These are phyloP conservation scores for Neodiprion pinetum DNA, from an alignment of 1,140 invertebrate genomes.

Conservation along the genomic window DNA sequence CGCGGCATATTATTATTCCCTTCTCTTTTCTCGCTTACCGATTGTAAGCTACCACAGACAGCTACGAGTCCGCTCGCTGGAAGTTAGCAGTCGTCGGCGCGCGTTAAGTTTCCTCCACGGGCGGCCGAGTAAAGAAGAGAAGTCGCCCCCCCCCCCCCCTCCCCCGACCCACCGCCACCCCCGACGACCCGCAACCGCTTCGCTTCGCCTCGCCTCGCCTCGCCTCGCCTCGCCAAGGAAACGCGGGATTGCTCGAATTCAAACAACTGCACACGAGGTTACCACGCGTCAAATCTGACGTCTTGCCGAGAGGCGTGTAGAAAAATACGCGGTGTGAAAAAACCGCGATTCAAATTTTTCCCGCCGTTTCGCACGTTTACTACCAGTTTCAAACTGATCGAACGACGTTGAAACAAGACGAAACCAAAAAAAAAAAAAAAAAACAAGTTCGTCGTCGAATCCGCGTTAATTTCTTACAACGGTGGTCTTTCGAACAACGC, in stretches of 20 bases:
- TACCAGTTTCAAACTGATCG: too few species aligned
- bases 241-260: slow-evolving; percentile 64
- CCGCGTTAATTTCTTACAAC: too few species aligned
- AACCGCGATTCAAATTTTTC: not conserved
- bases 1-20: slow-evolving; percentile 8
- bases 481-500: too few species aligned
- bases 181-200: slow-evolving; percentile 15
- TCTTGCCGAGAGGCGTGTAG: slow-evolving; percentile 27
- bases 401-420: too few species aligned
- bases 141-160: not conserved
- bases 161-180: slow-evolving; percentile 7
- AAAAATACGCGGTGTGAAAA: not conserved
- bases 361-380: not conserved
- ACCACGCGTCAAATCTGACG: slow-evolving; percentile 64
- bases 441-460: too few species aligned
- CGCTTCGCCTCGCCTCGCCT: not conserved
- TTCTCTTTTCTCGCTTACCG: slow-evolving; percentile 8
- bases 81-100: slow-evolving; percentile 13
- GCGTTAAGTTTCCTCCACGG: slow-evolving; percentile 49
- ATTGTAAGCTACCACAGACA: not conserved
- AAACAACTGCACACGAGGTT: slow-evolving; percentile 64
- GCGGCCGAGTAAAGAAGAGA: slow-evolving; percentile 54
- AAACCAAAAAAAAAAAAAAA: too few species aligned
- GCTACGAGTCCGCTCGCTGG: not conserved
- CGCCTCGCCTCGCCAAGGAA: slow-evolving; percentile 49